Conservation (phyloP, 2,888 invertebrate species). For the Scotopteryx bipunctaria region DNA sequence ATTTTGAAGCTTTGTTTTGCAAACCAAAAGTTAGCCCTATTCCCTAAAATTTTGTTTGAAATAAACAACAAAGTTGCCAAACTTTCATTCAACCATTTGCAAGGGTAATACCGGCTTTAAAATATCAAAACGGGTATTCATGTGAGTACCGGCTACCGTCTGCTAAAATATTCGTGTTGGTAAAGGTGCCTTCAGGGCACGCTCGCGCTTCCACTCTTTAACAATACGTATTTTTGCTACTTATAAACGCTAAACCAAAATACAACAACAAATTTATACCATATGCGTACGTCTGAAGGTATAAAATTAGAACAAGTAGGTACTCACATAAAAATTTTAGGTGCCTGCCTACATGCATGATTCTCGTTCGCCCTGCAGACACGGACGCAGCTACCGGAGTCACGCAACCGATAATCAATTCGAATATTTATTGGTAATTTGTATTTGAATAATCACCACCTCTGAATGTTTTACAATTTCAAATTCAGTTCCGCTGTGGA, state of each 20-base stretch:
- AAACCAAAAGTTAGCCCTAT: background rate
- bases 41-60: conserved; percentile 5
- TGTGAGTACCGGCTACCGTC: conserved; percentile 39
- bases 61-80: conserved; percentile 18
- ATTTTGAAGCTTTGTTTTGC: background rate
- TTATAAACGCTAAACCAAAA: conserved; percentile 29
- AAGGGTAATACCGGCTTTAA: conserved; percentile 22
- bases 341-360: conserved; percentile 27
- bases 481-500: conserved; percentile 34
- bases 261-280: conserved; percentile 23
- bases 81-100: conserved; percentile 14
- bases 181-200: conserved; percentile 50
- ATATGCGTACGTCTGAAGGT: conserved; percentile 21
- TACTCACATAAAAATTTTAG: conserved; percentile 16
- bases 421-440: conserved; percentile 44
- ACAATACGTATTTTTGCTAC: conserved; percentile 27
- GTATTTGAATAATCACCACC: conserved; percentile 36
- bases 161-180: conserved; percentile 48
- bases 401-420: conserved; percentile 58
- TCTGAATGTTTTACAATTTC: conserved; percentile 27
- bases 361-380: conserved; percentile 51
- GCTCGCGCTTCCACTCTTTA: conserved; percentile 42
- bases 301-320: conserved; percentile 1
- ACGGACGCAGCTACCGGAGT: conserved; percentile 67
- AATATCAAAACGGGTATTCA: conserved; percentile 26